Evolutionary conservation across 1,140 invertebrate species (phyloP).

Genomic region (Gryllus bimaculatus): DNA sequence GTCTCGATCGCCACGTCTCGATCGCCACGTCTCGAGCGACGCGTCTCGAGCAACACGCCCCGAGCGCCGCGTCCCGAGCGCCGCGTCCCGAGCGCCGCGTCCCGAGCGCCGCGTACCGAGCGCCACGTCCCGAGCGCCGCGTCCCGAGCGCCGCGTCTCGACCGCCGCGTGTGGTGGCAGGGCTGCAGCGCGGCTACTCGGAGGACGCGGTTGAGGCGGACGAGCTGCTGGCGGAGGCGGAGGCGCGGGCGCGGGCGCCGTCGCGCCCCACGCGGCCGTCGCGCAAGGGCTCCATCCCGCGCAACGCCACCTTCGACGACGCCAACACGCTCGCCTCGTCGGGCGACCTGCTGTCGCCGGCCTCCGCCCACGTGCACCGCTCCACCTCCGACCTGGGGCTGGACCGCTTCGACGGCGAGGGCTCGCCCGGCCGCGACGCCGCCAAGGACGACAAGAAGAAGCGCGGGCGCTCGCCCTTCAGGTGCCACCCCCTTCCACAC

Average conservation of each 20-base stretch:
- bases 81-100: too few relatives aligned
- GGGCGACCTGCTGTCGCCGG: slow-evolving; percentile 26
- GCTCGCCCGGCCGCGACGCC: slow-evolving; percentile 23
- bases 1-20: too few relatives aligned
- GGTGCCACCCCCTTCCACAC: slow-evolving; percentile 53
- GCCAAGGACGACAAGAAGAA: slow-evolving; percentile 68
- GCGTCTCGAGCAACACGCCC: too few relatives aligned
- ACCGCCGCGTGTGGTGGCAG: slow-evolving; percentile 33
- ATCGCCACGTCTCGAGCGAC: too few relatives aligned
- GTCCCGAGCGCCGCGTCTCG: too few relatives aligned
- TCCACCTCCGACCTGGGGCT: slow-evolving; percentile 65
- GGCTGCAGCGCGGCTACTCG: slow-evolving; percentile 70
- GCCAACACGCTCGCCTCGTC: background rate
- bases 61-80: too few relatives aligned
- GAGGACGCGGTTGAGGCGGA: slow-evolving; percentile 70
- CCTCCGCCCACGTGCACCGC: slow-evolving; percentile 44
- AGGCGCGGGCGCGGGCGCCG: slow-evolving; percentile 24
- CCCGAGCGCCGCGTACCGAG: too few relatives aligned
- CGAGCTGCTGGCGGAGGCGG: slow-evolving; percentile 39
- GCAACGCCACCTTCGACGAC: slow-evolving; percentile 38
- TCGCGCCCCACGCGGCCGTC: slow-evolving; percentile 56
- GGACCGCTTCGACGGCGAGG: slow-evolving; percentile 48
- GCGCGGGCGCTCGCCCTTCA: slow-evolving; percentile 79
- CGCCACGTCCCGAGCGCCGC: too few relatives aligned
- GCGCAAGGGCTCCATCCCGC: slow-evolving; percentile 59